These are phyloP conservation scores for Grapholita molesta DNA, from an alignment of 1,140 invertebrate species.

Conservation along the genomic window DNA sequence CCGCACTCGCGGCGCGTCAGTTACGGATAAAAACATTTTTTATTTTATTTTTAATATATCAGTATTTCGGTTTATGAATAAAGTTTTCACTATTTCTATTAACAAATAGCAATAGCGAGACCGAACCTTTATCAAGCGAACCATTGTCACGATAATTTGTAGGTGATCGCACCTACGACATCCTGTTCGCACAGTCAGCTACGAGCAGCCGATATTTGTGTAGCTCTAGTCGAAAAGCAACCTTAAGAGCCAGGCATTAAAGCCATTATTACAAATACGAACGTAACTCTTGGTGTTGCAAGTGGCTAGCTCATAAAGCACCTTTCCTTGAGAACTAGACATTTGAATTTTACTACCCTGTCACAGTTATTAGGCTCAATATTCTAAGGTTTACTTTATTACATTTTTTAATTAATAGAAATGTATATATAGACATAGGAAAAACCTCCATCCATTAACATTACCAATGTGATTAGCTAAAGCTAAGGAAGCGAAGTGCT, in stretches of 20 bases:
- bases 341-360: background rate
- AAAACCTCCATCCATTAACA: too few species aligned
- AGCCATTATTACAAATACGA: too few species aligned
- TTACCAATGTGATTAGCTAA: too few species aligned
- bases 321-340: background rate
- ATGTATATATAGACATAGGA: too few species aligned
- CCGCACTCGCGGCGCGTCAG: too few species aligned
- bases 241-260: background rate
- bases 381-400: background rate
- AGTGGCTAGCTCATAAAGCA: background rate
- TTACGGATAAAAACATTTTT: too few species aligned
- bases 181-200: background rate
- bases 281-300: background rate
- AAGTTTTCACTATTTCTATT: too few species aligned
- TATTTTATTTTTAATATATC: too few species aligned
- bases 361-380: too few species aligned
- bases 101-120: background rate
- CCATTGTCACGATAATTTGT: background rate
- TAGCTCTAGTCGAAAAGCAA: background rate
- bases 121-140: background rate
- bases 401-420: too few species aligned
- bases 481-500: too few species aligned
- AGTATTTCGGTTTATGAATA: too few species aligned
- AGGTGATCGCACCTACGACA: background rate
- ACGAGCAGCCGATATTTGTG: background rate